These are phyloP conservation scores for Tichodroma muraria DNA, from an alignment of 2,113 vertebrate genomes.

Conservation along the genomic window DNA sequence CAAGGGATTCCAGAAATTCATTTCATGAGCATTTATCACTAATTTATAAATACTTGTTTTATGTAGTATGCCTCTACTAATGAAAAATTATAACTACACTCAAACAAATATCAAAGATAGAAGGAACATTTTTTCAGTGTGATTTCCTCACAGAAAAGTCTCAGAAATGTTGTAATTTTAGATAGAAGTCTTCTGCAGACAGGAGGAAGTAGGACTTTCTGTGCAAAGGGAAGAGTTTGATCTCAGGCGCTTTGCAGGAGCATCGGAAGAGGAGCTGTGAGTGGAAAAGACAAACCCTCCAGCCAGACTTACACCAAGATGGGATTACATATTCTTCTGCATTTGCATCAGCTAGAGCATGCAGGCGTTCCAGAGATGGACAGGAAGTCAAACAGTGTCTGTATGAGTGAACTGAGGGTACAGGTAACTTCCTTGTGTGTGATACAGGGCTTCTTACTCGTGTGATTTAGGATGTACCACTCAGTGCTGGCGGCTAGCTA, in stretches of 20 bases:
- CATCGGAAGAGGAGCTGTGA: not conserved
- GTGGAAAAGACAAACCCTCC: not conserved
- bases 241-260: not conserved
- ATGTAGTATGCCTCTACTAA: not conserved
- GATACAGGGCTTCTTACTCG: not conserved
- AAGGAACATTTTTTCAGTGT: not conserved
- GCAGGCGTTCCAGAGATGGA: not conserved
- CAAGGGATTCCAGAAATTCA: not conserved
- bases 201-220: not conserved
- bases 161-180: not conserved
- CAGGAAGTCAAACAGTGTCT: not conserved
- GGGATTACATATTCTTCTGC: not conserved
- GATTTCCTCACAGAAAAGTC: not conserved
- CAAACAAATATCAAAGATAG: not conserved
- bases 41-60: not conserved
- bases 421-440: not conserved
- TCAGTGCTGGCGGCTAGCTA: not conserved
- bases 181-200: not conserved
- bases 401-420: not conserved
- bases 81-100: not conserved
- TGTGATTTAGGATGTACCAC: not conserved
- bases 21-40: not conserved
- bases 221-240: not conserved
- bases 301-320: not conserved
- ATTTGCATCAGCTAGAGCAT: not conserved